Evolutionary conservation across 30 jellyfish, hydroid and myxozoan genomes (phyloP).

Genomic region (Aurelia sp.): DNA sequence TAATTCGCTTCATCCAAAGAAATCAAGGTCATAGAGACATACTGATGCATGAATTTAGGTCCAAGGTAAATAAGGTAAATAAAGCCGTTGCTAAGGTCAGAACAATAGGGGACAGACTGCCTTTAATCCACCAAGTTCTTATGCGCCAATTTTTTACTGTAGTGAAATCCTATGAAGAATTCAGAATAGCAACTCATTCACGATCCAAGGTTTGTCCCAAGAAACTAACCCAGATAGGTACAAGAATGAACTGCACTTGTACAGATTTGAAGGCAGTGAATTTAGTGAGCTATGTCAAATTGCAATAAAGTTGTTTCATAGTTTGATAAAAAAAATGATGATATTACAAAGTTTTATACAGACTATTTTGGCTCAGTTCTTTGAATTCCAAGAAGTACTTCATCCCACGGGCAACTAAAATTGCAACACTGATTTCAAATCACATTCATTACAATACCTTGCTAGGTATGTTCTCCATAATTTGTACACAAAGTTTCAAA

Average conservation of each 20-base stretch:
- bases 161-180: too few relatives aligned
- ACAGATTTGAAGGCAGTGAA: not conserved
- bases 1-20: too few relatives aligned
- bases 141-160: too few relatives aligned
- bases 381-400: not conserved
- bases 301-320: not conserved
- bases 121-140: too few relatives aligned
- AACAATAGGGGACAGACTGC: too few relatives aligned
- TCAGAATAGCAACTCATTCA: too few relatives aligned
- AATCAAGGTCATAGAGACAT: too few relatives aligned
- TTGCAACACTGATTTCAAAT: not conserved
- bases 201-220: too few relatives aligned
- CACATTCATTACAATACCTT: not conserved
- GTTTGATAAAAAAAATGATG: not conserved
- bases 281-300: not conserved
- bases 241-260: not conserved
- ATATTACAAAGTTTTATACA: not conserved
- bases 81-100: too few relatives aligned
- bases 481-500: not conserved
- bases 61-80: too few relatives aligned
- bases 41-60: too few relatives aligned
- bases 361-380: not conserved
- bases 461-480: not conserved
- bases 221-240: not conserved
- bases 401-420: not conserved